A percentile compares a stretch with the other conserved stretches of the same genome.
Conservation (phyloP, 2,113 vertebrate species). For the Collichthys lucidus region DNA sequence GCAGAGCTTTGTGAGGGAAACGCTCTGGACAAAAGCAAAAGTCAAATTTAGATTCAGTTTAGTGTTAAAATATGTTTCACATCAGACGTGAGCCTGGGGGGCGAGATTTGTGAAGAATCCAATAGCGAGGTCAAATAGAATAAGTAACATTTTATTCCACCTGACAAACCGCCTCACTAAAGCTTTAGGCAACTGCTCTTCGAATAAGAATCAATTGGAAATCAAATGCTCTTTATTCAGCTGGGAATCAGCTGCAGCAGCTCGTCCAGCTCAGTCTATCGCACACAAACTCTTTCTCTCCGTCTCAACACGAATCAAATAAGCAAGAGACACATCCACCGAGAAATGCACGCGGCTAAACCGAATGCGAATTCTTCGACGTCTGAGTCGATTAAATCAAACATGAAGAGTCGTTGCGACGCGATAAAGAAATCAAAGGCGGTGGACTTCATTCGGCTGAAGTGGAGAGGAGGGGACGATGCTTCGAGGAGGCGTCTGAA, state of each 20-base stretch:
- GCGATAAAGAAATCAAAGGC: conserved; percentile 65
- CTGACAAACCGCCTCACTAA: conserved; percentile 44
- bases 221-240: conserved; percentile 38
- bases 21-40: background rate
- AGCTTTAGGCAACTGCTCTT: conserved; percentile 35
- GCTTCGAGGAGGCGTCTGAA: conserved; percentile 30
- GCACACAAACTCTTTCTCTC: conserved; percentile 6
- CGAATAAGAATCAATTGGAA: conserved; percentile 45
- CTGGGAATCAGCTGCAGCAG: conserved; percentile 26
- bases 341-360: conserved; percentile 32
- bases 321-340: conserved; percentile 27
- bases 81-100: conserved; percentile 24
- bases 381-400: conserved; percentile 64
- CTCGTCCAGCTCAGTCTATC: background rate
- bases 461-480: conserved; percentile 37
- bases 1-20: conserved; percentile 5
- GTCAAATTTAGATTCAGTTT: conserved; percentile 39
- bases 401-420: conserved; percentile 49
- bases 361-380: conserved; percentile 54
- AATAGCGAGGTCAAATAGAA: conserved; percentile 48
- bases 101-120: conserved; percentile 33
- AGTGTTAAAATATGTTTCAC: conserved; percentile 45
- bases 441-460: conserved; percentile 38
- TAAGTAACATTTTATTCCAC: conserved; percentile 52
- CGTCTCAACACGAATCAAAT: conserved; percentile 35